Evolutionary conservation across 2,888 invertebrate genomes (phyloP).

Genomic region (Ptychoptera contaminata): DNA sequence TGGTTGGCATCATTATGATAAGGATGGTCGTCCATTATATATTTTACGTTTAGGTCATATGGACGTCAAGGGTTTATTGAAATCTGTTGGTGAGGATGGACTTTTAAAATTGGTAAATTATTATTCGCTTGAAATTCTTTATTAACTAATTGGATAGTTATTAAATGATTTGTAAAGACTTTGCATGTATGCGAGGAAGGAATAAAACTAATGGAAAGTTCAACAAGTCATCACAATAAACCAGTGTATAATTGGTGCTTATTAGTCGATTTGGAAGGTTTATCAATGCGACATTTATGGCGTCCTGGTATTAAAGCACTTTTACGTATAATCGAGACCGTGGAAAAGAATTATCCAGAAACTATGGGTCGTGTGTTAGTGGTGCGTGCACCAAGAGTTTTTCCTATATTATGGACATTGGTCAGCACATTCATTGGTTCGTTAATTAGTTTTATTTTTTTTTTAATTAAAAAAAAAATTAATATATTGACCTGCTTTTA

Average conservation of each 20-base stretch:
- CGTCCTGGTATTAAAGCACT: slow-evolving; percentile 73
- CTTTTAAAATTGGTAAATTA: slow-evolving; percentile 63
- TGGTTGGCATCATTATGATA: slow-evolving; percentile 84
- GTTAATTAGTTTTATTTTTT: too few relatives aligned
- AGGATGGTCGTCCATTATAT: slow-evolving; percentile 80
- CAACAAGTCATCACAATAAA: slow-evolving; percentile 59
- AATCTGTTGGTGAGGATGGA: slow-evolving; percentile 83
- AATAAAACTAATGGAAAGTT: slow-evolving; percentile 69
- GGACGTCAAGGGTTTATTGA: slow-evolving; percentile 90
- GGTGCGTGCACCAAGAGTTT: slow-evolving; percentile 81
- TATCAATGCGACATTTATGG: slow-evolving; percentile 93
- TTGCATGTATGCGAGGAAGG: slow-evolving; percentile 86
- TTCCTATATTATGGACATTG: slow-evolving; percentile 90
- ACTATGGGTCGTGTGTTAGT: slow-evolving; percentile 85
- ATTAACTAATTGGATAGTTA: slow-evolving; percentile 1
- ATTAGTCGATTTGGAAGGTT: slow-evolving; percentile 80
- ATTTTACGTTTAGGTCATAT: slow-evolving; percentile 79
- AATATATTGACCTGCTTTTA: too few relatives aligned
- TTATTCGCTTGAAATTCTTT: neutral
- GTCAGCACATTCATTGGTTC: slow-evolving; percentile 84
- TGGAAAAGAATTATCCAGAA: slow-evolving; percentile 90
- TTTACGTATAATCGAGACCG: slow-evolving; percentile 57
- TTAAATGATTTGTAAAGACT: slow-evolving; percentile 36
- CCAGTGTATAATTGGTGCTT: slow-evolving; percentile 83
- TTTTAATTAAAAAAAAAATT: neutral